Conservation (phyloP, 2,113 vertebrate species). For the Bagarius yarrelli region DNA sequence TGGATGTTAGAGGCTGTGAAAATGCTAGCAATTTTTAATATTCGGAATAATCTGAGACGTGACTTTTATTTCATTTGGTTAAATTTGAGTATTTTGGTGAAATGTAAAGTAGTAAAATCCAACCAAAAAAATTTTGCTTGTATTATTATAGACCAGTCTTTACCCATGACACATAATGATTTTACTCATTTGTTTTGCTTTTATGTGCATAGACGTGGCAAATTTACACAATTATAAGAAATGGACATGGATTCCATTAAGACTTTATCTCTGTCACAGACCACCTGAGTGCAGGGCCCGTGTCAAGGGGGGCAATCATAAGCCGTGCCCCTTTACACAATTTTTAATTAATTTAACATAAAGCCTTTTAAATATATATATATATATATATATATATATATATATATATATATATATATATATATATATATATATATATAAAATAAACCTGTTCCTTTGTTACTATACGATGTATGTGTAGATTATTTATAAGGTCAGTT, state of each 20-base stretch:
- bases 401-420: too few relatives aligned
- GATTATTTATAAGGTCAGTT: too few relatives aligned
- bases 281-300: not conserved
- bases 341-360: too few relatives aligned
- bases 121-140: not conserved
- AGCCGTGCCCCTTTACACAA: too few relatives aligned
- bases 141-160: not conserved
- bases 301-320: too few relatives aligned
- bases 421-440: too few relatives aligned
- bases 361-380: too few relatives aligned
- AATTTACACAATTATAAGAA: not conserved
- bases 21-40: not conserved
- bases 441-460: too few relatives aligned
- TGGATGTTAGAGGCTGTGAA: not conserved
- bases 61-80: not conserved
- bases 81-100: not conserved
- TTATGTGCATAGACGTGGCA: too few relatives aligned
- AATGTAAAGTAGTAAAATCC: not conserved
- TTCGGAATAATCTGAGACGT: too few relatives aligned
- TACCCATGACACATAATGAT: not conserved
- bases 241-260: not conserved
- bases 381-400: too few relatives aligned
- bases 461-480: too few relatives aligned
- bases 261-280: not conserved
- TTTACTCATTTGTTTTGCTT: not conserved